phyloP scores from a whole-genome alignment of 2,797 vertebrate genomes.

The Neostethus bicornis region DNA sequence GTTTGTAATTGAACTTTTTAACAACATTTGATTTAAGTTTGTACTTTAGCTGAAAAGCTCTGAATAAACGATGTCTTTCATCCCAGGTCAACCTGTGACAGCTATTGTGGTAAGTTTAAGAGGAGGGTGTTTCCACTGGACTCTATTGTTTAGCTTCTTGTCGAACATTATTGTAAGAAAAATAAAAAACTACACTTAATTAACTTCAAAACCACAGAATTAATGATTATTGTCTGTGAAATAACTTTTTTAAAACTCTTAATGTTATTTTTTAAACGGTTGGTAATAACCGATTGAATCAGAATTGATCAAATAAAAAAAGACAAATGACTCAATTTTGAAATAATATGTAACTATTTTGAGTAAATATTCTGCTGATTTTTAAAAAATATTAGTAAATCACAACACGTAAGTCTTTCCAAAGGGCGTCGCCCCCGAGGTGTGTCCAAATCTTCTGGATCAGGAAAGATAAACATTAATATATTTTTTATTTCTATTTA shows the following conservation, averaged over 20 bases:
- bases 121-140: slow-evolving; percentile 7
- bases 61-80: slow-evolving; percentile 63
- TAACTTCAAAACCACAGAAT: neutral
- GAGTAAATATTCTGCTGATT: too few species aligned
- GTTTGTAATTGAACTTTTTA: neutral
- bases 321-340: too few species aligned
- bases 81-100: slow-evolving; percentile 80
- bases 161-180: slow-evolving; percentile 3
- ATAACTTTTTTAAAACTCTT: too few species aligned
- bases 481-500: neutral
- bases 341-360: too few species aligned
- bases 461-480: neutral
- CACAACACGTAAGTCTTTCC: neutral
- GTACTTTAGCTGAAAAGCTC: neutral
- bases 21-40: neutral
- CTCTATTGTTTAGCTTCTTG: slow-evolving; percentile 44
- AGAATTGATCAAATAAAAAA: too few species aligned
- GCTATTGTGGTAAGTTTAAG: slow-evolving; percentile 80
- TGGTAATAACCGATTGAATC: too few species aligned
- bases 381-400: neutral
- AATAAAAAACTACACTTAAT: too few species aligned
- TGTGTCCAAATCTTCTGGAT: slow-evolving; percentile 4
- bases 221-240: neutral
- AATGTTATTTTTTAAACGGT: too few species aligned
- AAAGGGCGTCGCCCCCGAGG: slow-evolving; percentile 33